Base-by-base conservation (phyloP, 2,797 vertebrate genomes). In the Anomalospiza imberbis region DNA sequence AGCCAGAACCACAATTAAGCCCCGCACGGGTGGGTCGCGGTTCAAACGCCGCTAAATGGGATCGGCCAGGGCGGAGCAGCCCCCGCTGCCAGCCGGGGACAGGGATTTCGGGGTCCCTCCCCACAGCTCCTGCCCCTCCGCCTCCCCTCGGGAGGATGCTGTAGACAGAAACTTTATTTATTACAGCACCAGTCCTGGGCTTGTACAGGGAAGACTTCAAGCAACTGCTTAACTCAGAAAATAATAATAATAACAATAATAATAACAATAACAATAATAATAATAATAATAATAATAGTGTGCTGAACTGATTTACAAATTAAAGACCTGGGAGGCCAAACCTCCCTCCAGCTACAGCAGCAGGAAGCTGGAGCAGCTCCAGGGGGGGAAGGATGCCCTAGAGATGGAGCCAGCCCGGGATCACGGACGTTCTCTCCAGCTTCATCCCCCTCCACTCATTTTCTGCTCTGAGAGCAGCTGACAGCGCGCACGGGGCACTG, bases 1-100 rank as follows among this genome's bases (percentile, higher is more conserved):
- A 93, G 94, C 85, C 94, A 38, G 80, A 92, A 88, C 60, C 72
- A 15, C 91, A 88, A 92, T 91, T 94, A 90, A 84, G 40, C 10
- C 15, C 65, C 12, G 9, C 20, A 1, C 63, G 66, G 77, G 88
- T 8, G 93, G 75, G 71, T 32, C 40, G 3, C 9, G 2, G 63
- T 47, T 68, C 92, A 50, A 26, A 13, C 32, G 47, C 62, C 1
- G 9, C 63, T 68, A 24, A 89, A 36, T 4, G 89, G 85, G 95
- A 32, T 29, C 4, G 5, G 10, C 0, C 4, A 5, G 68, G 90
- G 83, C 31, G 67, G 57, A 24, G 45, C 53, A 24, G 51, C 51
- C 1, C 26, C n/a, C 17, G 53, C 51, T 16, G 72, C 13, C 57
- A 32, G 57, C 24, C 68, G 16, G n/a, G 55, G n/a, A 25, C 5